Evolutionary conservation across 2,888 invertebrate species (phyloP).

Genomic region (Epistrophe eligans): DNA sequence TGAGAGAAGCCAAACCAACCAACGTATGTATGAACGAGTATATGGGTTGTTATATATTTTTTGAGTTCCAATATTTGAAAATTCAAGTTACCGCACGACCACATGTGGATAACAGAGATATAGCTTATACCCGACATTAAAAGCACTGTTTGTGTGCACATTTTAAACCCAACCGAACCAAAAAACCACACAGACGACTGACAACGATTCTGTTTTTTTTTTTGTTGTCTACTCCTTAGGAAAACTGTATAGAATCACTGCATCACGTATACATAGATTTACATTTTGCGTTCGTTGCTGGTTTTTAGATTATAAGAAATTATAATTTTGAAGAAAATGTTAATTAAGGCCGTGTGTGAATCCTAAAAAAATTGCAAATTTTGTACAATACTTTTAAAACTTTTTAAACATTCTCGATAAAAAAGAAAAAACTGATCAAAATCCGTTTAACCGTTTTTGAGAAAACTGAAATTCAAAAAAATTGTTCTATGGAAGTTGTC

Average conservation of each 20-base stretch:
- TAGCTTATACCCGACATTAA: conserved; percentile 8
- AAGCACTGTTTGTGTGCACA: conserved; percentile 4
- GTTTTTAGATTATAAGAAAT: conserved; percentile 3
- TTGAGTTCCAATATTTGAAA: conserved; percentile 40
- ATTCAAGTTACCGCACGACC: conserved; percentile 32
- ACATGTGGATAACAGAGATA: conserved; percentile 24
- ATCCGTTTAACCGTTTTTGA: too few relatives aligned
- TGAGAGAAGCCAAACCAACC: conserved; percentile 26
- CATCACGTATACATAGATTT: not conserved
- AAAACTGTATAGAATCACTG: conserved; percentile 19
- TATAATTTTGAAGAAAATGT: too few relatives aligned
- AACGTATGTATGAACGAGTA: not conserved
- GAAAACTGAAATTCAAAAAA: too few relatives aligned
- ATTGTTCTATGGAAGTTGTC: too few relatives aligned
- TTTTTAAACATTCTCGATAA: too few relatives aligned
- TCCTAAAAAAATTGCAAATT: too few relatives aligned
- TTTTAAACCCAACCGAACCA: conserved; percentile 15
- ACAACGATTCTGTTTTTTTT: conserved; percentile 1
- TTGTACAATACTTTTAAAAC: too few relatives aligned
- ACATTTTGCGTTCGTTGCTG: not conserved
- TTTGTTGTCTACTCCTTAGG: not conserved
- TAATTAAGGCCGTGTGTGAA: too few relatives aligned
- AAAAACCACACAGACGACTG: not conserved
- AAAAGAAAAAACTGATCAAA: too few relatives aligned
- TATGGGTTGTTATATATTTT: not conserved